Evolutionary conservation across 2,113 vertebrate species (phyloP), one percentile per base, ranked within the genome.

Genomic region (Barbus barbus): DNA sequence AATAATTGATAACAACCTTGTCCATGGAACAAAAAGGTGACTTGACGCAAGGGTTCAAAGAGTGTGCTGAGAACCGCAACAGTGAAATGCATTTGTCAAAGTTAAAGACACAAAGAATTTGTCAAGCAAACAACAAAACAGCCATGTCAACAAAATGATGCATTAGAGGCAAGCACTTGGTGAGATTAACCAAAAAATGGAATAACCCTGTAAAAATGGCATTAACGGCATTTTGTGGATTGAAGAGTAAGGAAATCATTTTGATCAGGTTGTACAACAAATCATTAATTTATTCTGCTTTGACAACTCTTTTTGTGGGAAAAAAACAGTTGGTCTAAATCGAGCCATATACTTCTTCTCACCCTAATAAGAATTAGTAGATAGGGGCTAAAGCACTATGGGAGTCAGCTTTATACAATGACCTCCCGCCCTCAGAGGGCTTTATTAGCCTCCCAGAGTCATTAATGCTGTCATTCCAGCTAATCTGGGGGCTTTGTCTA

Each of bases 291-390:
- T 33, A 67, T 67, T 67, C 4, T 44, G 36, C 14, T n/a, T 65
- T n/a, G n/a, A n/a, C n/a, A n/a, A n/a, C n/a, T 80, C n/a, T 46
- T n/a, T n/a, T n/a, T n/a, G n/a, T n/a, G n/a, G n/a, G n/a, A n/a
- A n/a, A n/a, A n/a, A 85, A 85, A 91, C 90, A 91, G 92, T 93
- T 93, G 91, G 91, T 93, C 91, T 92, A 94, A 82, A 93, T 91
- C 88, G 88, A 87, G 89, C 90, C 41, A 83, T 92, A 90, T 90
- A 87, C 88, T 87, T 92, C 86, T 92, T 94, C 92, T 91, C 93
- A 94, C 93, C 90, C 89, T 87, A 85, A 86, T 90, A 91, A 90
- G 91, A 94, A 94, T 92, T 91, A 92, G 90, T 92, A 90, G 92
- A 94, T 86, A 88, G 84, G 89, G 85, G 84, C 60, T 2, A 79